Evolutionary conservation across 2,113 vertebrate genomes (phyloP).

Genomic region (Procapra przewalskii): DNA sequence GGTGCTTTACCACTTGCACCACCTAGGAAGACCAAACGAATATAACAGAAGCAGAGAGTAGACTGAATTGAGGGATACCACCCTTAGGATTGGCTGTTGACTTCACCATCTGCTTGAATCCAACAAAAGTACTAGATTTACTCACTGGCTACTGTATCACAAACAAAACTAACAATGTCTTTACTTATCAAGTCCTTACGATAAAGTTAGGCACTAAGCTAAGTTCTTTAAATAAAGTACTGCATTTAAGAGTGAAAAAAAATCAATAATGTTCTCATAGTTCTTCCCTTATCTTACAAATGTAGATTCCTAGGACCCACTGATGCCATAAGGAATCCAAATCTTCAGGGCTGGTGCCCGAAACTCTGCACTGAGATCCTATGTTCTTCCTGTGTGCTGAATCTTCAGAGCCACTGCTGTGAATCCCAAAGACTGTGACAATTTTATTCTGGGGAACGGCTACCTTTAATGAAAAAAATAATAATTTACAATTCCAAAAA

Average conservation of each 20-base stretch:
- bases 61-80: background rate
- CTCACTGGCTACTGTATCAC: background rate
- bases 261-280: background rate
- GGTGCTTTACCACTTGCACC: background rate
- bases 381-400: background rate
- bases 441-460: slow-evolving; percentile 47
- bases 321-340: background rate
- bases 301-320: background rate
- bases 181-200: background rate
- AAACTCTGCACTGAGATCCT: background rate
- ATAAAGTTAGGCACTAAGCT: background rate
- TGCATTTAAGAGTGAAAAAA: background rate
- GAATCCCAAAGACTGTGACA: slow-evolving; percentile 30
- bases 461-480: slow-evolving; percentile 59
- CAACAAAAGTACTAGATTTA: background rate
- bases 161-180: background rate
- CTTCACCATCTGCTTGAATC: background rate
- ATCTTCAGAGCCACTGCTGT: background rate
- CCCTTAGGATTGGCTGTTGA: background rate
- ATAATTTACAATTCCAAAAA: slow-evolving; percentile 67
- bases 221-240: background rate
- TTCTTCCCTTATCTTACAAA: background rate
- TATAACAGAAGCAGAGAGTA: background rate
- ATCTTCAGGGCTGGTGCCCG: background rate
- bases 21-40: background rate